Base-by-base conservation (phyloP, 1,140 invertebrate species). In the Zaprionus inermis region DNA sequence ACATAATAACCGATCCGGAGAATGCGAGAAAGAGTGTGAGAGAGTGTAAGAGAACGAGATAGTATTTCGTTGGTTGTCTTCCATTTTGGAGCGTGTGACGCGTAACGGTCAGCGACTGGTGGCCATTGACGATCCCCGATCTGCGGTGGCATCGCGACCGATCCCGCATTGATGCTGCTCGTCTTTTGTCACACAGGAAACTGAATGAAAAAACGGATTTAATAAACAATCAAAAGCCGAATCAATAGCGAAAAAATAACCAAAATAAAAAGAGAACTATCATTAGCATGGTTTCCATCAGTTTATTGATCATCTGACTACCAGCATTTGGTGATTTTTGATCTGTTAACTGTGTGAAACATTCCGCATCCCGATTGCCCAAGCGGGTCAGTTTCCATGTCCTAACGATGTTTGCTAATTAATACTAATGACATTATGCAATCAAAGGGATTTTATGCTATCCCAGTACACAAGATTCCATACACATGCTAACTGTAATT, bases 231-330 rank as follows among this genome's bases (percentile, higher is more conserved):
- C 44, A 68, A 68, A 30, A 49, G 32, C 2, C 52, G 77, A 88
- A 70, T 72, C 56, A 88, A 86, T 79, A 52, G 71, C 83, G 71
- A 86, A 81, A 88, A 65, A 65, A 65, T 28, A 63, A 63, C 34
- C 46, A 54, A 77, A 88, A 20, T 11, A 30, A 69, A 20, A 34
- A 44, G 24, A 51, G 67, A 69, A n/a, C 10, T 44, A 76, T 86
- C 83, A 88, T 88, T 88, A 88, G 83, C 83, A 89, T 88, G 83
- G 68, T 77, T 88, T 88, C 83, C 79, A 89, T 88, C 83, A 88
- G 64, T 74, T 72, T 70, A 89, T 86, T 83, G 83, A 86, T 88
- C 61, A 72, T 88, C 66, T 60, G 63, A 67, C 70, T 89, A 88
- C 83, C 83, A 88, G 83, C 83, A 88, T 88, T 88, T 72, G 34